Conservation (phyloP, 2,113 vertebrate genomes). For the Lota lota region DNA sequence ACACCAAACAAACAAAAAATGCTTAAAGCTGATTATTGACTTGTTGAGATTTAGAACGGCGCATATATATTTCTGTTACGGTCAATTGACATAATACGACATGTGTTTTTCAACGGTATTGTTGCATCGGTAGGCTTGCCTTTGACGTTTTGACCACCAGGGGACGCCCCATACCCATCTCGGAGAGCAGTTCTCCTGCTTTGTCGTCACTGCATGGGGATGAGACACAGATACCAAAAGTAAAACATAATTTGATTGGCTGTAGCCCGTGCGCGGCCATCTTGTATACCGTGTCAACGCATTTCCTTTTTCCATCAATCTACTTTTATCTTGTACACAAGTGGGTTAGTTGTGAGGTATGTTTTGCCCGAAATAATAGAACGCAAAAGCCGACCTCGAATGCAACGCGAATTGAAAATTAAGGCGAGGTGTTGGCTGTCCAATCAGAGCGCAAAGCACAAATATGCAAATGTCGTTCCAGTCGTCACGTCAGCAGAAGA, state of each 20-base stretch:
- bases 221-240: conserved; percentile 31
- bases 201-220: conserved; percentile 39
- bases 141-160: conserved; percentile 40
- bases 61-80: too few species aligned
- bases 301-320: conserved; percentile 21
- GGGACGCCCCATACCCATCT: conserved; percentile 39
- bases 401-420: not conserved
- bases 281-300: conserved; percentile 66
- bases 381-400: not conserved
- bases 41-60: too few species aligned
- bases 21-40: too few species aligned
- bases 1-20: too few species aligned
- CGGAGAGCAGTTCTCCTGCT: conserved; percentile 6
- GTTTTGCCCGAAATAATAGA: not conserved
- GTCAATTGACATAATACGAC: too few species aligned
- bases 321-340: not conserved
- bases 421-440: conserved; percentile 34
- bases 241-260: conserved; percentile 73
- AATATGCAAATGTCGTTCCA: conserved; percentile 71
- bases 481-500: conserved; percentile 70
- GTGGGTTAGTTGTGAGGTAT: not conserved
- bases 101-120: too few species aligned
- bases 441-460: conserved; percentile 67
- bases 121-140: too few species aligned
- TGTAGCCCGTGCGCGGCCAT: conserved; percentile 70